Percentiles rank a stretch among this genome's conserved stretches.
phyloP scores from a whole-genome alignment of 2,113 vertebrate genomes.

The Indicator indicator region DNA sequence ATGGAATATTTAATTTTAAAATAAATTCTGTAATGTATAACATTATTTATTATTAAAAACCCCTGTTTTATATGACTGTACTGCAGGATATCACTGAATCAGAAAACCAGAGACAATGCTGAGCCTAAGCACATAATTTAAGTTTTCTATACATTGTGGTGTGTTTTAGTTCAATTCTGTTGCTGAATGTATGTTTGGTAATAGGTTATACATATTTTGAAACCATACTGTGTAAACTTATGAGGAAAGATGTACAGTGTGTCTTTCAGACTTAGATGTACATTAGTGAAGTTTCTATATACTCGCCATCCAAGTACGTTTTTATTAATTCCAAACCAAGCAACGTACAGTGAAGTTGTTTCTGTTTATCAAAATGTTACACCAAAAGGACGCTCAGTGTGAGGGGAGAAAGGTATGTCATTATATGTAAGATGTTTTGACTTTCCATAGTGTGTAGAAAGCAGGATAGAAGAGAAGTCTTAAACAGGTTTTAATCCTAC shows the following conservation, averaged over 20 bases:
- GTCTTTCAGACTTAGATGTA: neutral
- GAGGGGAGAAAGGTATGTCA: neutral
- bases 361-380: neutral
- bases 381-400: neutral
- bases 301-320: neutral
- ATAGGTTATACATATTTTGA: neutral
- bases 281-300: neutral
- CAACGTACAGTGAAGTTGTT: neutral
- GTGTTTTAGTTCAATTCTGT: neutral
- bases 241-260: neutral
- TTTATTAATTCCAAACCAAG: neutral
- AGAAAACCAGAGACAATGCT: neutral
- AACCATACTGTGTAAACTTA: neutral
- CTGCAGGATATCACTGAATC: neutral
- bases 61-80: neutral
- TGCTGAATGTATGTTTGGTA: neutral
- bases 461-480: neutral
- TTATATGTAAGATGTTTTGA: neutral
- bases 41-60: neutral
- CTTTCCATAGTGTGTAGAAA: neutral
- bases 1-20: neutral
- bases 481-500: neutral
- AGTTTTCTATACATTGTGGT: neutral
- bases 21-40: neutral
- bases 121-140: neutral